These are phyloP conservation scores for Mormyrops attenuatus DNA, from an alignment of 2,797 vertebrate species.

Conservation along the genomic window DNA sequence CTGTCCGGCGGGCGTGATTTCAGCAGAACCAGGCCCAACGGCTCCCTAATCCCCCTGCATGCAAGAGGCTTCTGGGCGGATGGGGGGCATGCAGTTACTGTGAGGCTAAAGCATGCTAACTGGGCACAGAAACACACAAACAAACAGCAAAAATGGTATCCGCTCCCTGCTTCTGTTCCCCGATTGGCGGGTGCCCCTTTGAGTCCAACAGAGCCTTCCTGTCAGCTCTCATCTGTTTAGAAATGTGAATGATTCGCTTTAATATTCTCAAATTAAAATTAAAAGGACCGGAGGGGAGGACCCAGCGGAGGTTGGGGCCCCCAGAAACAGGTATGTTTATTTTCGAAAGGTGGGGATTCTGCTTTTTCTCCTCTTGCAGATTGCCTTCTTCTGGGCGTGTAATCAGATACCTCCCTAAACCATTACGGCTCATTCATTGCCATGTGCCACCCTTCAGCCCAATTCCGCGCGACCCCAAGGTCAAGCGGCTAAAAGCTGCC, in stretches of 20 bases:
- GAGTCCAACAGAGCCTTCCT: not conserved
- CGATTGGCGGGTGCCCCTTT: not conserved
- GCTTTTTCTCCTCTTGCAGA: constrained; percentile 77
- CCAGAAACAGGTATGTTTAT: constrained; percentile 55
- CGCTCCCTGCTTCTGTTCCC: not conserved
- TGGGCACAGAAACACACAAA: constrained; percentile 46
- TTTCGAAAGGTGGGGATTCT: constrained; percentile 45
- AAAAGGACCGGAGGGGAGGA: constrained; percentile 25
- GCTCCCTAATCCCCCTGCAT: constrained; percentile 64
- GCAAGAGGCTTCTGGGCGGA: constrained; percentile 37
- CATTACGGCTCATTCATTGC: constrained; percentile 82
- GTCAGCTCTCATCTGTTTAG: constrained; percentile 47
- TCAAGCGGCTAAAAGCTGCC: constrained; percentile 74
- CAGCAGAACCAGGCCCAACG: constrained; percentile 66
- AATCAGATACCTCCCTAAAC: constrained; percentile 94
- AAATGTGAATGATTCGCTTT: constrained; percentile 45
- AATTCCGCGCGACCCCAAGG: constrained; percentile 77
- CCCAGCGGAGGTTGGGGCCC: constrained; percentile 31
- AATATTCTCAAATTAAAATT: constrained; percentile 41
- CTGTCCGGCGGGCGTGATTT: constrained; percentile 63
- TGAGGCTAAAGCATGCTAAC: constrained; percentile 47
- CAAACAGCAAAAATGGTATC: constrained; percentile 18
- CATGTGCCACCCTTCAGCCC: constrained; percentile 84
- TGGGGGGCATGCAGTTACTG: constrained; percentile 33
- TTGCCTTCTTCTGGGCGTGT: constrained; percentile 81